A percentile compares a stretch with the other conserved stretches of the same genome.
Evolutionary conservation across 2,888 invertebrate species (phyloP).

Genomic region (Lymantria dispar): DNA sequence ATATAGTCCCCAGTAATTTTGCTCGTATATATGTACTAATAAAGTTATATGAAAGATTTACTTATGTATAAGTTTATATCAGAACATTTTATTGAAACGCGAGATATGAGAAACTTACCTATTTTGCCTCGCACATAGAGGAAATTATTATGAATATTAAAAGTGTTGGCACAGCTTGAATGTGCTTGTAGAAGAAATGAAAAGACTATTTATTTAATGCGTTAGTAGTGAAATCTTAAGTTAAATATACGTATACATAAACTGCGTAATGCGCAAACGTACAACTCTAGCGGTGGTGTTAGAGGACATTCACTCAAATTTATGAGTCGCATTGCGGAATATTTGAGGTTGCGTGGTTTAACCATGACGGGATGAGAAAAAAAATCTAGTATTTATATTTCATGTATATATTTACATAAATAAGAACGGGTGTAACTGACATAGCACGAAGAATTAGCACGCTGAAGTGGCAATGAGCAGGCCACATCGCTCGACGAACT

Average conservation of each 20-base stretch:
- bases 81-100: constrained; percentile 32
- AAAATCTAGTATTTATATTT: background rate
- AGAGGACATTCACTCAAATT: constrained; percentile 73
- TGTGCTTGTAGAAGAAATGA: constrained; percentile 23
- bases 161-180: constrained; percentile 19
- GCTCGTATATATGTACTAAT: constrained; percentile 15
- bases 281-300: constrained; percentile 62
- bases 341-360: constrained; percentile 71
- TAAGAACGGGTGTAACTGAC: no score
- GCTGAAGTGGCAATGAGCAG: no score
- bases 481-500: no score
- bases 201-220: constrained; percentile 39
- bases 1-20: background rate
- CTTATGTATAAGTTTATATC: constrained; percentile 20
- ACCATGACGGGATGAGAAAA: constrained; percentile 36
- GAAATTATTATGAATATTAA: constrained; percentile 37
- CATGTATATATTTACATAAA: no score
- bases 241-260: constrained; percentile 54
- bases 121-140: constrained; percentile 22
- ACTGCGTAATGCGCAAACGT: constrained; percentile 59
- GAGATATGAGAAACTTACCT: background rate
- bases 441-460: no score
- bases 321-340: constrained; percentile 80
- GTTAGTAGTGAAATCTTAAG: constrained; percentile 65
- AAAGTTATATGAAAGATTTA: constrained; percentile 24